Evolutionary conservation across 2,888 invertebrate species (phyloP), one percentile per base, ranked within the genome.

Genomic region (Tinea trinotella): DNA sequence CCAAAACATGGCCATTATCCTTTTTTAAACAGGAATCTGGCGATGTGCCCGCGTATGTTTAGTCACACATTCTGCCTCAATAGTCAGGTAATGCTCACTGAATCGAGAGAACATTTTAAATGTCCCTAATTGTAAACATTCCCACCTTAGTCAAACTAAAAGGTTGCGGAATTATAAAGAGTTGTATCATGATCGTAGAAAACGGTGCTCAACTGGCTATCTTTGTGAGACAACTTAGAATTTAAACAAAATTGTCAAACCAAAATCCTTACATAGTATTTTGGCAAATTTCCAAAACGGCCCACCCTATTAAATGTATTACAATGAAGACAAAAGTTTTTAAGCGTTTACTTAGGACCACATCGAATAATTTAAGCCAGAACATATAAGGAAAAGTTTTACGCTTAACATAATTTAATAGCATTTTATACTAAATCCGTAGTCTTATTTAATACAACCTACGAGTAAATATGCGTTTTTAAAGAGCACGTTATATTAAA

Each of bases 41-140:
- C 48, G 15, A 48, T 17, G 18, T 48, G 19, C 48, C 48, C 48
- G 20, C n/a, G 13, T 4, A 15, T 18, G 48, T 48, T 48, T 48
- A 2, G 9, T 12, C 20, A 5, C 4, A 19, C 48, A 48, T 48
- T 48, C 48, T 48, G 48, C 18, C 18, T 20, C 48, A 62, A 56
- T 52, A 54, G 61, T 60, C 62, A 62, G 63, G 62, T 66, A 70
- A 30, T 10, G n/a, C 7, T 7, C 30, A 30, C 7, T 2, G 30
- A 30, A n/a, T 30, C 30, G 30, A 10, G 30, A 30, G 30, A 7
- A 30, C 30, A 30, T 30, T 30, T 30, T 30, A 30, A 30, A 30
- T 30, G 30, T 7, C 7, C 30, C 30, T 30, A 30, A 30, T 30
- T 30, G n/a, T n/a, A n/a, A n/a, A n/a, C n/a, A n/a, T n/a, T n/a